Evolutionary conservation across 1,140 invertebrate species (phyloP).

Genomic region (Monochamus saltuarius): DNA sequence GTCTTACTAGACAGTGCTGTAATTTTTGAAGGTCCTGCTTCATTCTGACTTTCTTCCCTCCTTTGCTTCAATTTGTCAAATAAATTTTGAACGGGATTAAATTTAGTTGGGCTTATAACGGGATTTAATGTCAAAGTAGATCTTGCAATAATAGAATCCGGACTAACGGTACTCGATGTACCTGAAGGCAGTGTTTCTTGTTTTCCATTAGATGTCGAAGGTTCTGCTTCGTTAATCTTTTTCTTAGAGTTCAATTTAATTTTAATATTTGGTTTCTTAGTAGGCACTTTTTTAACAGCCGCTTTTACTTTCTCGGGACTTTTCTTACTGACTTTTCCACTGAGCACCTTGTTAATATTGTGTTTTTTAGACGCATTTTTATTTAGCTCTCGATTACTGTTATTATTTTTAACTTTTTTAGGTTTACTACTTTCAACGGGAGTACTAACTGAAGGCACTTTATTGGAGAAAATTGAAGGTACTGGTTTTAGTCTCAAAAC

Average conservation of each 20-base stretch:
- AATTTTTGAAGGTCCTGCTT: neutral
- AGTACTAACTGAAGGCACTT: constrained; percentile 1
- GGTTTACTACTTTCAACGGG: constrained; percentile 5
- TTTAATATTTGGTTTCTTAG: constrained; percentile 8
- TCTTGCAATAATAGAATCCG: neutral
- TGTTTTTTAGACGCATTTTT: constrained; percentile 9
- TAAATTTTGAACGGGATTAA: constrained; percentile 13
- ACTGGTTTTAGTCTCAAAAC: constrained; percentile 26
- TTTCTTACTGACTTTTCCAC: constrained; percentile 14
- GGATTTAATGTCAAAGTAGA: neutral
- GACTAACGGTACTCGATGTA: neutral
- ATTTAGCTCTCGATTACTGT: constrained; percentile 14
- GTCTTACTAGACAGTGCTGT: too few species aligned
- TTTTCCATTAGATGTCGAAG: neutral
- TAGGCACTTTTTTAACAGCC: constrained; percentile 16
- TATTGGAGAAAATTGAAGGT: constrained; percentile 20
- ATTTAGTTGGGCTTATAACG: neutral
- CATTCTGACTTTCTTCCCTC: neutral
- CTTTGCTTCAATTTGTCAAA: constrained; percentile 17
- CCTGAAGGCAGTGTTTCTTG: neutral
- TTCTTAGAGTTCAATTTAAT: constrained; percentile 10
- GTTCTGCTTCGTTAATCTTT: neutral
- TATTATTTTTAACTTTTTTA: constrained; percentile 11
- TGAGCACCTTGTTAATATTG: constrained; percentile 16
- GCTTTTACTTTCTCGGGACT: constrained; percentile 10